A percentile compares a stretch with the other conserved stretches of the same genome.
Conservation (phyloP, 2,113 vertebrate genomes). For the Pseudorectes ferrugineus region DNA sequence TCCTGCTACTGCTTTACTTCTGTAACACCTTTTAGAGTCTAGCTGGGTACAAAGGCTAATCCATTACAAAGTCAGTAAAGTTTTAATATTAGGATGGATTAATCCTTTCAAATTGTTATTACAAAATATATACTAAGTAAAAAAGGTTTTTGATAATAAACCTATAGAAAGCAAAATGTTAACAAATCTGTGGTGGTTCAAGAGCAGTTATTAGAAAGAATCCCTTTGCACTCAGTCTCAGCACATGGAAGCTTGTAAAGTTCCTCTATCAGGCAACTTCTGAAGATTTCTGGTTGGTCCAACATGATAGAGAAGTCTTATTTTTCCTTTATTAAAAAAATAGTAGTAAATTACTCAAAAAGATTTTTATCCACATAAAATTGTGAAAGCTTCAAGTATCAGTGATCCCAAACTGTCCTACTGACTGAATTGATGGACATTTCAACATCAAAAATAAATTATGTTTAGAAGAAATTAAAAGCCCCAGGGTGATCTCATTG, state of each 20-base stretch:
- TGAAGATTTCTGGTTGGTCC: background rate
- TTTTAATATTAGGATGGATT: background rate
- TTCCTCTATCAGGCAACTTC: background rate
- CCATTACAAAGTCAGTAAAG: background rate
- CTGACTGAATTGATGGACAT: background rate
- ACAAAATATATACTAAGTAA: background rate
- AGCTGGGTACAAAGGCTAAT: background rate
- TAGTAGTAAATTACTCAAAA: background rate
- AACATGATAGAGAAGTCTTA: background rate
- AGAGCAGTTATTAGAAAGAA: background rate
- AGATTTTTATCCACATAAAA: background rate
- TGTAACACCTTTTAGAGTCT: background rate
- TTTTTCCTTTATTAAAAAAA: background rate
- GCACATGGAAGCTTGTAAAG: background rate
- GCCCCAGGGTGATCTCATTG: background rate
- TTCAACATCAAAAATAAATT: background rate
- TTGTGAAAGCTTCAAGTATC: background rate
- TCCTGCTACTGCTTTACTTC: constrained; percentile 2
- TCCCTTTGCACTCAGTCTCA: background rate
- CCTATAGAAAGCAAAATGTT: background rate
- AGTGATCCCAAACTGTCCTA: background rate
- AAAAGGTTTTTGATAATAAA: background rate
- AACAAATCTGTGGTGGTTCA: background rate
- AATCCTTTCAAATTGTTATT: background rate
- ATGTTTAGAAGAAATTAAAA: background rate